Evolutionary conservation across 2,797 vertebrate species (phyloP).

Genomic region (Ispidina lecontei): DNA sequence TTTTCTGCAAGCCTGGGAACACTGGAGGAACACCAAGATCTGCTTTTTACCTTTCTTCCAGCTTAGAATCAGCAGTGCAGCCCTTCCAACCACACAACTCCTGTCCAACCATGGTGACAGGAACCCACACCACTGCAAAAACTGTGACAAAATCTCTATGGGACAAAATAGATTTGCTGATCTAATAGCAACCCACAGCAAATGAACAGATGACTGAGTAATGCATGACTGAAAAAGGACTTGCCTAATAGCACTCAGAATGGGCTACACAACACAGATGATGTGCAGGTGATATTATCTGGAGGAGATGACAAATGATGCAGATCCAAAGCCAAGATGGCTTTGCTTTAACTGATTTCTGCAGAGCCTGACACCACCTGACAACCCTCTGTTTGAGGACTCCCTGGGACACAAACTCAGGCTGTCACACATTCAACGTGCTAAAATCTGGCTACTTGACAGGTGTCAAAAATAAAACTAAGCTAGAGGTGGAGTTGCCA

Average conservation of each 20-base stretch:
- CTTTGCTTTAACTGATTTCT: neutral
- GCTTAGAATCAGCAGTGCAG: neutral
- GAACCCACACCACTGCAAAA: neutral
- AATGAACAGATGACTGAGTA: neutral
- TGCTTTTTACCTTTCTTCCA: neutral
- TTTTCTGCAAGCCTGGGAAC: conserved; percentile 6
- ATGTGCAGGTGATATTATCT: neutral
- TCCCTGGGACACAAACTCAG: conserved; percentile 7
- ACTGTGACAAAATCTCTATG: neutral
- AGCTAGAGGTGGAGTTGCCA: neutral
- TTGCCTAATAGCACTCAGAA: neutral
- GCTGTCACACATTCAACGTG: neutral
- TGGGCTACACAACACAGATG: neutral
- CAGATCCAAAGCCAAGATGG: neutral
- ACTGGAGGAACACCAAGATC: conserved; percentile 23
- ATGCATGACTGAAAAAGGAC: neutral
- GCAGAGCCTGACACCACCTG: neutral
- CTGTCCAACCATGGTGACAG: neutral
- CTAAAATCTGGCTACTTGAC: neutral
- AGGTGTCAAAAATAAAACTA: conserved; percentile 25
- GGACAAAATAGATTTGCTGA: neutral
- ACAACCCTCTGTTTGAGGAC: neutral
- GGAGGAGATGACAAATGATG: neutral
- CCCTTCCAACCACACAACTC: neutral
- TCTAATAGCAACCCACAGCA: neutral